Evolutionary conservation across 2,888 invertebrate genomes (phyloP).

Genomic region (Odontocolon sp.): DNA sequence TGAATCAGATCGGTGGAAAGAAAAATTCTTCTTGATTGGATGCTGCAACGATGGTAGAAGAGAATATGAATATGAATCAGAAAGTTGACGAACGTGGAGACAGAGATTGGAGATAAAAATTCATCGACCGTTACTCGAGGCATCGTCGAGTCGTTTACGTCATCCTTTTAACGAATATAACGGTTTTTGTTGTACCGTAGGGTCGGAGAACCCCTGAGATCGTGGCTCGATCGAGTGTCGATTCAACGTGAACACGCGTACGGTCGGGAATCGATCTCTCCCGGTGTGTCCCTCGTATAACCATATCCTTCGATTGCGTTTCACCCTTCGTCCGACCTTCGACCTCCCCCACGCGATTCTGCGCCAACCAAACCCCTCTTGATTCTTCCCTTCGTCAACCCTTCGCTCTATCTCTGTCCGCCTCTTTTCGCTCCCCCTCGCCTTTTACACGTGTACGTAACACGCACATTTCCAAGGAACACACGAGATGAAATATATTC

Average conservation of each 20-base stretch:
- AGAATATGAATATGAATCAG: conserved; percentile 31
- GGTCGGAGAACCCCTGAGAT: conserved; percentile 34
- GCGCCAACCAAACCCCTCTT: neutral
- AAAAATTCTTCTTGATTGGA: conserved; percentile 24
- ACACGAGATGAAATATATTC: conserved; percentile 37
- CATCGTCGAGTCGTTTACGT: neutral
- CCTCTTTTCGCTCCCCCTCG: neutral
- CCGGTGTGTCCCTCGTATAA: neutral
- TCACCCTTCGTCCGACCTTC: conserved; percentile 38
- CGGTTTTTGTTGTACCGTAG: neutral
- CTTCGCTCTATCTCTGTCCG: neutral
- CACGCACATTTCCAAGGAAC: conserved; percentile 14
- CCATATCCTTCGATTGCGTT: conserved; percentile 28
- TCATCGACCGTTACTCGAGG: neutral
- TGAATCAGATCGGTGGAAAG: neutral
- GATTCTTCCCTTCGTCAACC: neutral
- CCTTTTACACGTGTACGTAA: neutral
- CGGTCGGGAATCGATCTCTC: conserved; percentile 20
- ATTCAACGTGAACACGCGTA: conserved; percentile 13
- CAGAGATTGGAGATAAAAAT: neutral
- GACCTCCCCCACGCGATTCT: neutral
- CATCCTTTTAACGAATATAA: neutral
- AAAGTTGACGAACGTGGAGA: conserved; percentile 5
- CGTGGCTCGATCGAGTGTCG: conserved; percentile 20
- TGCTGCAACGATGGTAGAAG: conserved; percentile 1